Evolutionary conservation across 2,797 vertebrate genomes (phyloP).

Genomic region (Helostoma temminkii): DNA sequence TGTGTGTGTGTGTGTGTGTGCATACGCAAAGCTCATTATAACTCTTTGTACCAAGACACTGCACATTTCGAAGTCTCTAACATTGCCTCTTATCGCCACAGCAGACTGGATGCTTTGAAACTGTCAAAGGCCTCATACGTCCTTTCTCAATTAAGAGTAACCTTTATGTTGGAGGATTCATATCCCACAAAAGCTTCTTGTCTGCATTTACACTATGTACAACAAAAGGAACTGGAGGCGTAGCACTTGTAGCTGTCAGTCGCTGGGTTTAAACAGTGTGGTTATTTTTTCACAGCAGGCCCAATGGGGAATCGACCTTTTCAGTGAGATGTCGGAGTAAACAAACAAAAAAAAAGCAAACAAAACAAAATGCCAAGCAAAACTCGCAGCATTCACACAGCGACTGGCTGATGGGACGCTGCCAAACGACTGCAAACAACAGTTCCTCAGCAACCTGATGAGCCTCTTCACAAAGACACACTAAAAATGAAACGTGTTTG

Average conservation of each 20-base stretch:
- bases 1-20: slow-evolving; percentile 35
- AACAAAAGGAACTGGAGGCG: slow-evolving; percentile 54
- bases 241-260: slow-evolving; percentile 65
- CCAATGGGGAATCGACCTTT: slow-evolving; percentile 69
- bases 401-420: slow-evolving; percentile 18
- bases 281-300: slow-evolving; percentile 20
- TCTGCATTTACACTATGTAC: slow-evolving; percentile 59
- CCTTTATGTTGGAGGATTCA: slow-evolving; percentile 64
- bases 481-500: slow-evolving; percentile 27
- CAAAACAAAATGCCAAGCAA: slow-evolving; percentile 50
- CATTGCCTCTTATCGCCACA: slow-evolving; percentile 61
- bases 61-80: slow-evolving; percentile 39
- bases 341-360: slow-evolving; percentile 34
- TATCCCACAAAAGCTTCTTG: slow-evolving; percentile 49
- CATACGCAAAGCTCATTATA: slow-evolving; percentile 62
- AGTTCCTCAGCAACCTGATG: slow-evolving; percentile 17
- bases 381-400: slow-evolving; percentile 26
- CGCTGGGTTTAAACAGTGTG: slow-evolving; percentile 40
- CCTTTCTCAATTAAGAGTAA: slow-evolving; percentile 74
- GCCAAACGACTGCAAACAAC: slow-evolving; percentile 34
- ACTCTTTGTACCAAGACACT: slow-evolving; percentile 47
- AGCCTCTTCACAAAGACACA: slow-evolving; percentile 19
- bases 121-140: slow-evolving; percentile 60
- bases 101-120: slow-evolving; percentile 53
- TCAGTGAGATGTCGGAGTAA: slow-evolving; percentile 62